phyloP scores from a whole-genome alignment of 1,140 invertebrate genomes.

The Helicoverpa armigera region DNA sequence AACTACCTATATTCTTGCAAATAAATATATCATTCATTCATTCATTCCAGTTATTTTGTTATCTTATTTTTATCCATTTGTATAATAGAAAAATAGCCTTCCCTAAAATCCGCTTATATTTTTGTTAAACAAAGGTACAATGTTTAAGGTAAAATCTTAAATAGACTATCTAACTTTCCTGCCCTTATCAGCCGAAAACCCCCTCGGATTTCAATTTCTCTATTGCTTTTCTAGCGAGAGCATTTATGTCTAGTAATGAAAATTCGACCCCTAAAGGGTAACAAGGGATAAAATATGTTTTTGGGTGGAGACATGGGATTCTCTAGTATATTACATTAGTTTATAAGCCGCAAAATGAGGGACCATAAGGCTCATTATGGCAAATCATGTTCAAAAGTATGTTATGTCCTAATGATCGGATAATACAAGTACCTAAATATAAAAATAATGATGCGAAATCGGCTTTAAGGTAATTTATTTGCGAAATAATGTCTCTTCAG shows the following conservation, averaged over 20 bases:
- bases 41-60: too few relatives aligned
- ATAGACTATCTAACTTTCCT: neutral
- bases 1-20: too few relatives aligned
- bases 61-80: too few relatives aligned
- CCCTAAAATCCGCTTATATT: too few relatives aligned
- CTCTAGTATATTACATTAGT: conserved; percentile 12
- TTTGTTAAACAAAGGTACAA: too few relatives aligned
- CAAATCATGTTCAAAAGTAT: conserved; percentile 1
- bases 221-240: conserved; percentile 31
- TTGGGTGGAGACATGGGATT: conserved; percentile 6
- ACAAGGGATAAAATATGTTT: conserved; percentile 41
- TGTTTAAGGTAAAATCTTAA: neutral
- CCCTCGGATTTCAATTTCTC: conserved; percentile 45
- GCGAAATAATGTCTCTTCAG: neutral
- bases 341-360: conserved; percentile 25
- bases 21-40: too few relatives aligned
- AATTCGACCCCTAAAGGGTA: conserved; percentile 28
- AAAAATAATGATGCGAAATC: conserved; percentile 19
- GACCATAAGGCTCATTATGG: neutral
- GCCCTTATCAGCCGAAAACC: conserved; percentile 21
- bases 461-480: conserved; percentile 1
- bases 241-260: conserved; percentile 44
- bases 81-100: too few relatives aligned
- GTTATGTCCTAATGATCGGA: neutral
- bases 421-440: neutral